A percentile compares a stretch with the other conserved stretches of the same genome.
Conservation (phyloP, 2,113 vertebrate species). For the Sinocyclocheilus rhinocerous region DNA sequence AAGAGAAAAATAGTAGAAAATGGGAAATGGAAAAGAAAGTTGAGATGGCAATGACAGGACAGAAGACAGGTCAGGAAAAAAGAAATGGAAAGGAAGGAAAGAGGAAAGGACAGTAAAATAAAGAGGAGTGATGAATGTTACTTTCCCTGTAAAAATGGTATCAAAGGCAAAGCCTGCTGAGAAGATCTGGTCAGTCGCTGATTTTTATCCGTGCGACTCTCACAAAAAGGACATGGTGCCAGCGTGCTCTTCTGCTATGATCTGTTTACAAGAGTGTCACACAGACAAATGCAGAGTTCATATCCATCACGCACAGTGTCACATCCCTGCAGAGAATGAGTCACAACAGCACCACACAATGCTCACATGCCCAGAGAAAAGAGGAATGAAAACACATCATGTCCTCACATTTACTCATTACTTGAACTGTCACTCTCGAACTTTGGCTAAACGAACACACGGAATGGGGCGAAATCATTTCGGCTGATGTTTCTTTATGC, state of each 20-base stretch:
- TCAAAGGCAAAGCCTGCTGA: neutral
- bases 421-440: conserved; percentile 10
- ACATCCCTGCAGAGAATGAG: conserved; percentile 28
- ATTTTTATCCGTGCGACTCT: conserved; percentile 1
- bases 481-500: neutral
- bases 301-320: conserved; percentile 7
- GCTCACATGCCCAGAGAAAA: neutral
- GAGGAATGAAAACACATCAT: neutral
- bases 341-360: neutral
- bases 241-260: conserved; percentile 16
- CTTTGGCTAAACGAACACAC: neutral
- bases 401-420: conserved; percentile 10
- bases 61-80: neutral
- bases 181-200: neutral
- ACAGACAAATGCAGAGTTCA: conserved; percentile 17
- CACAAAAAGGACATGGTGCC: neutral
- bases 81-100: neutral
- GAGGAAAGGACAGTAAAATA: no score
- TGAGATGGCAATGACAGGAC: neutral
- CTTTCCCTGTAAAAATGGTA: neutral
- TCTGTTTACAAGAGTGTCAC: conserved; percentile 15
- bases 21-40: neutral
- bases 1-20: neutral
- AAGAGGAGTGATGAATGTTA: neutral
- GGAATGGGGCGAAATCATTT: conserved; percentile 14